phyloP scores from a whole-genome alignment of 2,113 vertebrate genomes.

The Dasypus novemcinctus region DNA sequence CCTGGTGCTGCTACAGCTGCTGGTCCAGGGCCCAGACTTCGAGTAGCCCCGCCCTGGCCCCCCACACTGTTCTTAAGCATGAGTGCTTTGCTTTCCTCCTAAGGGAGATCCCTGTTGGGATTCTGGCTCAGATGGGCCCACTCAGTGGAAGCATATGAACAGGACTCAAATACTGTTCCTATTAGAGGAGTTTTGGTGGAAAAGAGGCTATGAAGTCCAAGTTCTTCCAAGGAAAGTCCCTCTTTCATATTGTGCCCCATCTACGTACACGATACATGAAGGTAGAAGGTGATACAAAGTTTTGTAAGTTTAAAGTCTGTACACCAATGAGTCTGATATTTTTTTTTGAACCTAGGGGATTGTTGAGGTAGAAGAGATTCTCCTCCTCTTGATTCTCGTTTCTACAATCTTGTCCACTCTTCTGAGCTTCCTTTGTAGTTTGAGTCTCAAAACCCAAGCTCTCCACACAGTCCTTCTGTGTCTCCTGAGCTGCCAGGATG shows the following conservation, averaged over 20 bases:
- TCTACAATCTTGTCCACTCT: background rate
- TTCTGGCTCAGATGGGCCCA: background rate
- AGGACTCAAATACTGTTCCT: background rate
- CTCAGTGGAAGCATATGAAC: background rate
- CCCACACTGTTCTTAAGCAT: background rate
- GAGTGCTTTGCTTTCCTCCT: background rate
- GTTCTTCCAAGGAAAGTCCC: background rate
- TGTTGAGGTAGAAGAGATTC: background rate
- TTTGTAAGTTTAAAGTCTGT: background rate
- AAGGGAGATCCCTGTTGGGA: background rate
- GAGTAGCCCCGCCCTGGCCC: background rate
- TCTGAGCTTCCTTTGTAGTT: constrained; percentile 12
- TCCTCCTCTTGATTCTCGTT: background rate
- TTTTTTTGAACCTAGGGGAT: background rate
- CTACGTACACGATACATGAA: background rate
- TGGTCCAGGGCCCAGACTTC: background rate
- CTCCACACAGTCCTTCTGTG: background rate
- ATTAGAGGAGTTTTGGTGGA: background rate
- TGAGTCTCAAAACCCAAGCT: constrained; percentile 23
- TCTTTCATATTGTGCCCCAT: background rate
- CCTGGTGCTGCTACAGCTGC: background rate
- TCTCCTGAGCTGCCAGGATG: background rate
- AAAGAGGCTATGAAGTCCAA: background rate
- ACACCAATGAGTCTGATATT: background rate
- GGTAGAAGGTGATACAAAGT: background rate